Evolutionary conservation across 1,140 invertebrate genomes (phyloP).

Genomic region (Drosophila littoralis): DNA sequence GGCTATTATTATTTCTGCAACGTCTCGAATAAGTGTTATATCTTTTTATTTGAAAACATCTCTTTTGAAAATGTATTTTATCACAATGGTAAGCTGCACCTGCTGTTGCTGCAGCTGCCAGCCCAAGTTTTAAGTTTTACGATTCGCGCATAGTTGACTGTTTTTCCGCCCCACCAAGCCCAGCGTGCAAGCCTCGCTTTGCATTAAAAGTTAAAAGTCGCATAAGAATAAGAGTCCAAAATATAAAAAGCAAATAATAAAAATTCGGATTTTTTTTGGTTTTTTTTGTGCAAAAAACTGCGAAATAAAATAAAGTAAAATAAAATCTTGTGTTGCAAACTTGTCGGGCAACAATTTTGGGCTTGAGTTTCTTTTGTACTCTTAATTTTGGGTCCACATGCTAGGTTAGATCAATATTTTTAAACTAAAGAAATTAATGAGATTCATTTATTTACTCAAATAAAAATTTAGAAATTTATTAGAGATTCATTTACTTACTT

Average conservation of each 20-base stretch:
- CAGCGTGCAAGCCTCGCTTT: not conserved
- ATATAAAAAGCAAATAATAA: conserved; percentile 18
- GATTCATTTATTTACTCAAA: no score
- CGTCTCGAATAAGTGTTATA: no score
- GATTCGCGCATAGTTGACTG: conserved; percentile 1
- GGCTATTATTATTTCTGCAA: no score
- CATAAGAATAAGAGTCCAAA: conserved; percentile 17
- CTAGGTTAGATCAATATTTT: no score
- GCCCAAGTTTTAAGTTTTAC: not conserved
- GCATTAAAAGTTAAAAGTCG: conserved; percentile 22
- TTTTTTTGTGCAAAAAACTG: conserved; percentile 2
- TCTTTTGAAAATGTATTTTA: no score
- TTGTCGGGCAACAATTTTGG: conserved; percentile 46
- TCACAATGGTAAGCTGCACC: no score
- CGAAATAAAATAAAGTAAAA: not conserved
- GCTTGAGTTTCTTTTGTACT: not conserved
- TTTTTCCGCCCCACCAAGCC: not conserved
- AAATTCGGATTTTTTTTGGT: not conserved
- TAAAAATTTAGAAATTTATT: no score
- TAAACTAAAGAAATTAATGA: no score
- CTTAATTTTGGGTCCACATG: not conserved
- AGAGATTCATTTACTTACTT: no score
- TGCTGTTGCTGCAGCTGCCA: not conserved
- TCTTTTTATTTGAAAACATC: no score
- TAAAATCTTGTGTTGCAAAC: conserved; percentile 46